Evolutionary conservation across 2,797 vertebrate species (phyloP).

Genomic region (Chlorospingus flavigularis): DNA sequence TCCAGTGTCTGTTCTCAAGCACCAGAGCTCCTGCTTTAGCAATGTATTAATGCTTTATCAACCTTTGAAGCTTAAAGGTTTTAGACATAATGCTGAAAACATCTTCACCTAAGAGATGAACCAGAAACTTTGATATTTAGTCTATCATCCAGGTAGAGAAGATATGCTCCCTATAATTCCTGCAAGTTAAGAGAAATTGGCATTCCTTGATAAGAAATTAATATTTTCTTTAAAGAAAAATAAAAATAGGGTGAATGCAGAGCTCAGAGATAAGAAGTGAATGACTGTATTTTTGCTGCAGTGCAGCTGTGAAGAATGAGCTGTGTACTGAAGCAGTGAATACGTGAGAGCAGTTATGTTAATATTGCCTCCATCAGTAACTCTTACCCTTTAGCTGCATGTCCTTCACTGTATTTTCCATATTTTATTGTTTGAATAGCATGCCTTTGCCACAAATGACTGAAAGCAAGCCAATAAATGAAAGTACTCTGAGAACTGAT

Average conservation of each 20-base stretch:
- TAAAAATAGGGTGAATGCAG: neutral
- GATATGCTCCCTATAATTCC: neutral
- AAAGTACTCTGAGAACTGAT: neutral
- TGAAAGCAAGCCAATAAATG: neutral
- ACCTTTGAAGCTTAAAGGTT: conserved; percentile 18
- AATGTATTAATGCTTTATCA: conserved; percentile 20
- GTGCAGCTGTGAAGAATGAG: neutral
- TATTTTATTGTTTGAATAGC: neutral
- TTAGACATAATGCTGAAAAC: neutral
- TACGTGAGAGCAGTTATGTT: neutral
- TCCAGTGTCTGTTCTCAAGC: neutral
- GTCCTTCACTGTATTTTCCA: neutral
- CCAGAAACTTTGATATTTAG: neutral
- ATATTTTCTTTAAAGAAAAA: neutral
- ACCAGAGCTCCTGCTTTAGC: neutral
- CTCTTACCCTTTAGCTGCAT: neutral
- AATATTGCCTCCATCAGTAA: neutral
- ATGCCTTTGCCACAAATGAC: neutral
- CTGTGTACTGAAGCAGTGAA: neutral
- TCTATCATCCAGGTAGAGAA: neutral
- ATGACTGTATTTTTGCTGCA: neutral
- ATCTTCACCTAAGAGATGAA: conserved; percentile 1
- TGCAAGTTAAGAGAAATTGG: neutral
- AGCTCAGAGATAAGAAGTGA: neutral
- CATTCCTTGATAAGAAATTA: neutral